These are phyloP conservation scores for Leucopternis melanops DNA, from an alignment of 2,113 vertebrate species.

Conservation along the genomic window DNA sequence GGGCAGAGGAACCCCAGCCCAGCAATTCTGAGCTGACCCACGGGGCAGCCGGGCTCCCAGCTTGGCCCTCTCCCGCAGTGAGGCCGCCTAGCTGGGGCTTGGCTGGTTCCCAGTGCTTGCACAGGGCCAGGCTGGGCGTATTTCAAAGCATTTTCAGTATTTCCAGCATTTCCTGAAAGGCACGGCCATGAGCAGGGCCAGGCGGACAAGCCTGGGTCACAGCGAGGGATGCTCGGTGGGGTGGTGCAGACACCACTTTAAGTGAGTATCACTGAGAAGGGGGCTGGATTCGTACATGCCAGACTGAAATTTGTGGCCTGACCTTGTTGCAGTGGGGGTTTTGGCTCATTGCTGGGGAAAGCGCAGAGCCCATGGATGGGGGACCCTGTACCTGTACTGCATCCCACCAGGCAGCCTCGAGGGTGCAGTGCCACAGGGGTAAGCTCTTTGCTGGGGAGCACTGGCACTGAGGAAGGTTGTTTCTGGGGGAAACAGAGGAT, in stretches of 20 bases:
- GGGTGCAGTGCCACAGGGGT: not conserved
- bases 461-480: not conserved
- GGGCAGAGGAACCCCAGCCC: not conserved
- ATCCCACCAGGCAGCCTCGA: not conserved
- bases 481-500: not conserved
- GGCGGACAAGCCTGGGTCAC: not conserved
- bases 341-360: not conserved
- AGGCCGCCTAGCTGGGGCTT: not conserved
- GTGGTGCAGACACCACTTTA: not conserved
- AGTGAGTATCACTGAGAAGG: not conserved
- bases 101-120: not conserved
- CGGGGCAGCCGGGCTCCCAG: accelerated
- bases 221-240: not conserved
- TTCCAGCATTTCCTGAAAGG: slow-evolving; percentile 46
- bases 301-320: not conserved
- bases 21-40: not conserved
- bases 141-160: not conserved
- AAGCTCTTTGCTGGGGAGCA: not conserved
- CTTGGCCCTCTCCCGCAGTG: not conserved
- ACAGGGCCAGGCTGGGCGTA: not conserved
- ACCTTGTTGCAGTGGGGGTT: accelerated
- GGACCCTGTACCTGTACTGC: accelerated
- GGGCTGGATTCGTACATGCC: not conserved
- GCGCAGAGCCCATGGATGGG: not conserved
- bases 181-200: accelerated